A percentile compares a stretch with the other conserved stretches of the same genome.
phyloP scores from a whole-genome alignment of 2,888 invertebrate species.

The Cepaea hortensis region DNA sequence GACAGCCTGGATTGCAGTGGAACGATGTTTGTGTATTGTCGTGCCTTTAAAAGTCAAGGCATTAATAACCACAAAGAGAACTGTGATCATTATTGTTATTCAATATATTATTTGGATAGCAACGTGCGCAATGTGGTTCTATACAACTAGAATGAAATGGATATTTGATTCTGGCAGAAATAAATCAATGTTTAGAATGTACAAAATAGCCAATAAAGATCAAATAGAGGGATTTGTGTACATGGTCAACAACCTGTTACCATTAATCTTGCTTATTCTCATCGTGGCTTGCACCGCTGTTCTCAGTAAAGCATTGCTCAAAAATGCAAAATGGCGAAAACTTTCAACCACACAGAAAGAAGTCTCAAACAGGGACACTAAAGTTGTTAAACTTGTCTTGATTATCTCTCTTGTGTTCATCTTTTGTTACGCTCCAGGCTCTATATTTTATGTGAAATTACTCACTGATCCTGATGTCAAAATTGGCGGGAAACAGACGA shows the following conservation, averaged over 20 bases:
- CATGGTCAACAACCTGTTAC: not conserved
- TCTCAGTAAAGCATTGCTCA: not conserved
- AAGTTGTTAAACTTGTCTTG: conserved; percentile 5
- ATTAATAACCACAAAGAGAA: not conserved
- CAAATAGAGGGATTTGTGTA: not conserved
- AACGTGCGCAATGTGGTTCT: not conserved
- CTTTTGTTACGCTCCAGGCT: conserved; percentile 18
- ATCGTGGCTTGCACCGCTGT: not conserved
- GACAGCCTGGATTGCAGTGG: not conserved
- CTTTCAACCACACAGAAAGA: not conserved
- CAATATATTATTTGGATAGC: not conserved
- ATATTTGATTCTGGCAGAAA: not conserved
- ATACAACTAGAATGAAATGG: not conserved
- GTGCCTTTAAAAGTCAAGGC: conserved; percentile 4
- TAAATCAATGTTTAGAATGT: not conserved
- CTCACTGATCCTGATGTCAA: not conserved
- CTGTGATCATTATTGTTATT: not conserved
- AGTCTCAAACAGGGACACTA: not conserved
- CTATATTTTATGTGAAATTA: not conserved
- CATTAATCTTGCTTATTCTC: not conserved
- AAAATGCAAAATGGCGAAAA: conserved; percentile 6
- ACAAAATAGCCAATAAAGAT: not conserved
- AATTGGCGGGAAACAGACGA: not conserved
- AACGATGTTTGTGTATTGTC: conserved; percentile 12
- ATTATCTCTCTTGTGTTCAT: conserved; percentile 16